Conservation (phyloP, 2,113 vertebrate species). For the Fregetta grallaria region DNA sequence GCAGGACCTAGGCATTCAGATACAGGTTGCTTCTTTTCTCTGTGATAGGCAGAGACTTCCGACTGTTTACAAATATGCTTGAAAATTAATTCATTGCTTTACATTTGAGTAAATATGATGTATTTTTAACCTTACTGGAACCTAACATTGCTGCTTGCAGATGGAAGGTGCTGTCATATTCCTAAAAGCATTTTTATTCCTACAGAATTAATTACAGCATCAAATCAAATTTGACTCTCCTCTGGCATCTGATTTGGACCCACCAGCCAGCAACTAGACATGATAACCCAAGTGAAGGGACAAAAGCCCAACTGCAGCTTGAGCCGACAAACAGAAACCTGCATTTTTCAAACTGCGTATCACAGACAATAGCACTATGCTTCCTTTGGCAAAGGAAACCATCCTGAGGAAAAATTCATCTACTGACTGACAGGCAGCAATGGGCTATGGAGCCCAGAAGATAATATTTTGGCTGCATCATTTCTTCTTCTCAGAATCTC, state of each 20-base stretch:
- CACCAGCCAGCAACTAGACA: neutral
- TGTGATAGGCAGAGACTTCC: neutral
- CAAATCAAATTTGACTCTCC: neutral
- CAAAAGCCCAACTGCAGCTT: neutral
- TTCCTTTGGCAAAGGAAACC: constrained; percentile 29
- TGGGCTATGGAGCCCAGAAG: constrained; percentile 24
- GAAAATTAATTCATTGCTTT: constrained; percentile 24
- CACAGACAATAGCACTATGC: neutral
- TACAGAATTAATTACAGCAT: constrained; percentile 16
- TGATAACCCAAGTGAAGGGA: neutral
- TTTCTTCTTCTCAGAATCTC: constrained; percentile 28
- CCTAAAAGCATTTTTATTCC: constrained; percentile 14
- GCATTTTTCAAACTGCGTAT: neutral
- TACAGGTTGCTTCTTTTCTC: neutral
- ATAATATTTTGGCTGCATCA: constrained; percentile 40
- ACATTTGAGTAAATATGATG: constrained; percentile 3
- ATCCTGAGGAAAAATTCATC: constrained; percentile 1
- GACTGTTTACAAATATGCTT: neutral
- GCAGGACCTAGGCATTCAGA: neutral
- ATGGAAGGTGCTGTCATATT: neutral
- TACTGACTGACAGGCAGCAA: constrained; percentile 39
- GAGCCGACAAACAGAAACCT: neutral
- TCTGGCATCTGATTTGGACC: neutral
- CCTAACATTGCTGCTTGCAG: neutral
- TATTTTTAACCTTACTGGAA: constrained; percentile 7